Conservation (phyloP, 2,888 invertebrate species). For the Colletes collaris region DNA sequence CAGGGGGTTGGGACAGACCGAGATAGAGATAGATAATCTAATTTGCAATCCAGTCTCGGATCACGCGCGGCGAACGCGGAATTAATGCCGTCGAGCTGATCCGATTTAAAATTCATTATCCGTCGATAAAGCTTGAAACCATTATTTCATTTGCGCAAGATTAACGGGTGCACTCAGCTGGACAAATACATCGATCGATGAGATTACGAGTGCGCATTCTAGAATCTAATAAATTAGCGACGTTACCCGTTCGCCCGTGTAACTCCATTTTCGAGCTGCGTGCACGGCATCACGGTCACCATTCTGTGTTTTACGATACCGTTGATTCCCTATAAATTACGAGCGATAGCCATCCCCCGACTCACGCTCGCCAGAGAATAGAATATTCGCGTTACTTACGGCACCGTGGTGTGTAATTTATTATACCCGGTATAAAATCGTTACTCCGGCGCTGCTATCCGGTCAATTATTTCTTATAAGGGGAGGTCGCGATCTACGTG, state of each 20-base stretch:
- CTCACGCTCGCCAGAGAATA: constrained; percentile 16
- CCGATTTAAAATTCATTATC: constrained; percentile 74
- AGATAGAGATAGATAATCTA: constrained; percentile 60
- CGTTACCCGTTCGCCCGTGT: constrained; percentile 62
- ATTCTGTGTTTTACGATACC: constrained; percentile 53
- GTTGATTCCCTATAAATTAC: constrained; percentile 54
- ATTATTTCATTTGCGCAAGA: constrained; percentile 73
- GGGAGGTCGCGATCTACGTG: too few species aligned
- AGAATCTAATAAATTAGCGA: constrained; percentile 74
- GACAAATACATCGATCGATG: constrained; percentile 72
- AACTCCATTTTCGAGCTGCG: constrained; percentile 66
- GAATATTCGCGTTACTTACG: constrained; percentile 44
- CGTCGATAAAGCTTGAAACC: constrained; percentile 71
- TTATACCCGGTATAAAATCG: background rate
- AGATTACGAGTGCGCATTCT: constrained; percentile 69
- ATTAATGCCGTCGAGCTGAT: constrained; percentile 69
- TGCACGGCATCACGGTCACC: constrained; percentile 44
- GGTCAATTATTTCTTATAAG: constrained; percentile 3
- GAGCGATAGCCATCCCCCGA: constrained; percentile 9
- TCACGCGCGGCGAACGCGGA: constrained; percentile 62
- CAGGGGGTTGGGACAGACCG: background rate
- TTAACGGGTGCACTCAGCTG: constrained; percentile 71
- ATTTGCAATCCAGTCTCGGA: constrained; percentile 68
- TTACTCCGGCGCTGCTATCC: background rate
- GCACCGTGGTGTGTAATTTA: constrained; percentile 12